Percentiles rank a stretch among this genome's conserved stretches.
Evolutionary conservation across 2,888 invertebrate species (phyloP).

Genomic region (Amphipyra tragopoginis): DNA sequence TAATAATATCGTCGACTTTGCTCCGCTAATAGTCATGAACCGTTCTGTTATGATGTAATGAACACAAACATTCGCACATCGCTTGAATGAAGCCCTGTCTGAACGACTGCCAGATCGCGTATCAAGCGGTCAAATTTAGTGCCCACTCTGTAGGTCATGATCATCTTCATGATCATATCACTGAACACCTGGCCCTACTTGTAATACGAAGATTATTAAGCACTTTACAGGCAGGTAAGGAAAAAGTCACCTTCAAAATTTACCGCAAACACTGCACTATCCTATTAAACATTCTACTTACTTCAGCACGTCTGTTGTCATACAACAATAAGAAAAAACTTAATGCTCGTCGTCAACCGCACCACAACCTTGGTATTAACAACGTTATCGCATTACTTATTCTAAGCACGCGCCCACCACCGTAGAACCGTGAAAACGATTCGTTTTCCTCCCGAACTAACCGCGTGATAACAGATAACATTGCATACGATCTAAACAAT

Average conservation of each 20-base stretch:
- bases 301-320: conserved; percentile 34
- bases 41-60: conserved; percentile 62
- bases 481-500: conserved; percentile 70
- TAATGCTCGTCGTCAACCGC: conserved; percentile 59
- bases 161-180: conserved; percentile 67
- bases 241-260: conserved; percentile 33
- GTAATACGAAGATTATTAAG: conserved; percentile 30
- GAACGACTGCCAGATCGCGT: conserved; percentile 79
- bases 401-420: conserved; percentile 73
- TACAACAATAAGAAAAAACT: conserved; percentile 54
- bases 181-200: conserved; percentile 63
- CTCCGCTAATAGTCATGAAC: conserved; percentile 34
- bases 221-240: conserved; percentile 11
- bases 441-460: conserved; percentile 73
- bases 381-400: conserved; percentile 78
- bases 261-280: conserved; percentile 37
- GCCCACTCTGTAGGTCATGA: conserved; percentile 84
- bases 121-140: conserved; percentile 76
- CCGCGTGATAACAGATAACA: conserved; percentile 69
- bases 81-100: conserved; percentile 82
- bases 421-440: conserved; percentile 80
- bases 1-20: conserved; percentile 40
- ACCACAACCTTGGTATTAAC: conserved; percentile 61
- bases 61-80: conserved; percentile 63
- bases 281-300: conserved; percentile 53